These are phyloP conservation scores for Cataglyphis albicans DNA, from an alignment of 2,888 invertebrate genomes.

Conservation along the genomic window DNA sequence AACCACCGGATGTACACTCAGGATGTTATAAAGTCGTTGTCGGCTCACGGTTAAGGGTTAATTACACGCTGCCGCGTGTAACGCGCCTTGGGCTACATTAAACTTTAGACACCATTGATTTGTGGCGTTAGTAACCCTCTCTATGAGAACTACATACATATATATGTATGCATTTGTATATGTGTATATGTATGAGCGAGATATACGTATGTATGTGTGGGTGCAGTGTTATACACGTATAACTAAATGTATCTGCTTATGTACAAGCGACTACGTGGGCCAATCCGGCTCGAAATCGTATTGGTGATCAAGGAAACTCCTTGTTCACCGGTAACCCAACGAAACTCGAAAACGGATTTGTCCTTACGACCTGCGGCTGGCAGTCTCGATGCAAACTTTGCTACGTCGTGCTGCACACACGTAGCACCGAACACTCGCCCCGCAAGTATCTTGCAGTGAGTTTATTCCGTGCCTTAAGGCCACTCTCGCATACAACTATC, in stretches of 20 bases:
- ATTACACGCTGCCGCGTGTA: conserved; percentile 80
- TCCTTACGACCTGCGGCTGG: conserved; percentile 77
- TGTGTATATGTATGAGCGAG: not conserved
- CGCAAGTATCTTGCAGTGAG: conserved; percentile 70
- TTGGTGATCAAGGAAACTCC: conserved; percentile 77
- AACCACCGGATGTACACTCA: conserved; percentile 72
- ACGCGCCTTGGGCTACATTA: conserved; percentile 76
- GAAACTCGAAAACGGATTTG: conserved; percentile 78
- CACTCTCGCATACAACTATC: conserved; percentile 56
- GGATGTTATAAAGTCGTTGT: conserved; percentile 79
- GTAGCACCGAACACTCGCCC: conserved; percentile 72
- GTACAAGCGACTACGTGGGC: not conserved
- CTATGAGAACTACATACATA: conserved; percentile 63
- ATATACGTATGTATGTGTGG: not conserved
- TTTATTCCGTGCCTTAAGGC: conserved; percentile 69
- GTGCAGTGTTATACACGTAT: not conserved
- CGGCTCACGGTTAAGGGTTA: conserved; percentile 77
- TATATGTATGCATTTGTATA: not conserved
- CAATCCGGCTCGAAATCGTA: conserved; percentile 63
- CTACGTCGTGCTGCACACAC: conserved; percentile 70
- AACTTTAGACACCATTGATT: conserved; percentile 84
- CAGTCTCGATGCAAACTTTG: conserved; percentile 77
- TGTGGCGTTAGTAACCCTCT: conserved; percentile 74
- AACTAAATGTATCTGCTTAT: conserved; percentile 19
- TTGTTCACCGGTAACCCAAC: conserved; percentile 75